Conservation (phyloP, 2,113 vertebrate species). For the Aspiorhynchus laticeps region DNA sequence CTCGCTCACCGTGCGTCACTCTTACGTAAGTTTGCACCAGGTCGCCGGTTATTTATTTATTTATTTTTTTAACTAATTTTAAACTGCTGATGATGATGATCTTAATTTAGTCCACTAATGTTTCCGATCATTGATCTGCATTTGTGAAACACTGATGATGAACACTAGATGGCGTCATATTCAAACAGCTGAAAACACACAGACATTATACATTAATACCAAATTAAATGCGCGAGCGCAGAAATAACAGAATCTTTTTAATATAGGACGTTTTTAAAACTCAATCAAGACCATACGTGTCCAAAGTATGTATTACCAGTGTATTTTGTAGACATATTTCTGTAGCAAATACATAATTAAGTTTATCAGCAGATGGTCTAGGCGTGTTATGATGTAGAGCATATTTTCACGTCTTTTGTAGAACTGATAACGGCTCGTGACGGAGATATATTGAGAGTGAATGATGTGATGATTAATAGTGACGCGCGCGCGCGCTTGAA, state of each 20-base stretch:
- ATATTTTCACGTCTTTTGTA: not conserved
- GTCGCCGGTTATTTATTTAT: no score
- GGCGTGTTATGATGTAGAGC: not conserved
- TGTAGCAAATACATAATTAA: no score
- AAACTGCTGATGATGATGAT: not conserved
- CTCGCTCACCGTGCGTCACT: not conserved
- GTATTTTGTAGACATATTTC: no score
- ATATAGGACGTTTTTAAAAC: no score
- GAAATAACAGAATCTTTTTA: not conserved
- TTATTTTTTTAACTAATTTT: no score
- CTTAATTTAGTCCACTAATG: no score
- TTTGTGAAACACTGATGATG: not conserved
- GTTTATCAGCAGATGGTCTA: no score
- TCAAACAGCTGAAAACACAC: not conserved
- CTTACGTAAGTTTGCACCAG: not conserved
- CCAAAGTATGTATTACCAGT: not conserved
- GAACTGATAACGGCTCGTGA: not conserved
- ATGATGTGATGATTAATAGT: not conserved
- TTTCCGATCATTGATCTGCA: no score
- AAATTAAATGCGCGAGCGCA: not conserved
- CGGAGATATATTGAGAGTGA: not conserved
- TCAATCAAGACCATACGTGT: not conserved
- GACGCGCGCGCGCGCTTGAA: not conserved
- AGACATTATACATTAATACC: not conserved
- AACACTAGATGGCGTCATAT: not conserved